Base-by-base conservation (phyloP, 2,113 vertebrate genomes). In the Phrynosoma platyrhinos region DNA sequence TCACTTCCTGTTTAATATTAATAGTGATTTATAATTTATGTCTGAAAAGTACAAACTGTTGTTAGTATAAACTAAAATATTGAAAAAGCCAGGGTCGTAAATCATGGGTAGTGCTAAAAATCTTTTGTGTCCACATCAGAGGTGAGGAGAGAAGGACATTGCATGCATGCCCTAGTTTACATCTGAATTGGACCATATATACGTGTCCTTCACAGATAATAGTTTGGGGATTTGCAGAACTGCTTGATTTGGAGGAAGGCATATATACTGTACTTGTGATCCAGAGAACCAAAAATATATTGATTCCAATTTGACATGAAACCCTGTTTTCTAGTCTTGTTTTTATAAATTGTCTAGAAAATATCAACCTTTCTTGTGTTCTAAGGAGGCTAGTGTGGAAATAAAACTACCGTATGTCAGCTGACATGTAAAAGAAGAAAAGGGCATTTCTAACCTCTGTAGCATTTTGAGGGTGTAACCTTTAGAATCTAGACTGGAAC, bases 391-490 rank as follows among this genome's bases (percentile, higher is more conserved):
- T 69, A 78, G 14, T 71, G 4, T n/a, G 55, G 81, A 89, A 77
- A 68, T 74, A 87, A 90, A 93, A 75, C 68, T 71, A 47, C 16
- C 7, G 16, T 84, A 79, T 64, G 55, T 92, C 87, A 47, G 21
- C 78, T 91, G 79, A 84, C 47, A 55, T 83, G 66, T 62, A 85
- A 83, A 75, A 92, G 87, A 91, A 74, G 72, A 88, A 92, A 95
- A 91, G 87, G 87, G 53, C 84, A 89, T 89, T 92, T 94, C 88
- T 88, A 82, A 40, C 76, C 89, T 91, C 78, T 79, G 72, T 91
- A 93, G 86, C 83, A 52, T 94, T 92, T 93, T 88, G 93, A 93
- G 75, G 75, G 81, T 82, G 85, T 95, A 94, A 96, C 94, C 95
- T 96, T 96, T 96, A 82, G 82, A 87, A 87, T 91, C 82, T 87